A percentile compares a stretch with the other conserved stretches of the same genome.
These are phyloP conservation scores for Stercorarius parasiticus DNA, from an alignment of 2,113 vertebrate genomes.

Conservation along the genomic window DNA sequence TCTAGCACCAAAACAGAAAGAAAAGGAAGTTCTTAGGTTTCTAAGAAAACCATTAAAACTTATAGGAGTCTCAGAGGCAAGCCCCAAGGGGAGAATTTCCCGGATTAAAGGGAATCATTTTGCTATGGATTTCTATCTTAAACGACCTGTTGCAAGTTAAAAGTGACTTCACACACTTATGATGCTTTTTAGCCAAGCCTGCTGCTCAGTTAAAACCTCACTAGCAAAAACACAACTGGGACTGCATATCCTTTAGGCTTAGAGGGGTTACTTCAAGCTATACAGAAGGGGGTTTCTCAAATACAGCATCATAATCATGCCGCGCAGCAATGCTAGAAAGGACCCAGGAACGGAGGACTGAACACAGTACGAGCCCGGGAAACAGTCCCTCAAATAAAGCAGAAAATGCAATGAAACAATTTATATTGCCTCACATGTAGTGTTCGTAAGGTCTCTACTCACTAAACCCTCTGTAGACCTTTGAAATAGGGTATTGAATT, in stretches of 20 bases:
- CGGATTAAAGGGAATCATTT: constrained; percentile 33
- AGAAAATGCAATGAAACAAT: background rate
- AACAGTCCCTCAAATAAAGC: background rate
- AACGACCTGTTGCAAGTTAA: constrained; percentile 8
- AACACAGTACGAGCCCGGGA: background rate
- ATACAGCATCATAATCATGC: background rate
- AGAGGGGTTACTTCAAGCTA: background rate
- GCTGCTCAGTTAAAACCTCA: constrained; percentile 27
- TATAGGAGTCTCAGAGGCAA: background rate
- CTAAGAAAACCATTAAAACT: constrained; percentile 42
- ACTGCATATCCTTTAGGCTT: background rate
- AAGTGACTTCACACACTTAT: background rate
- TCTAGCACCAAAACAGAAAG: constrained; percentile 43
- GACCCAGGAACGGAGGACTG: background rate
- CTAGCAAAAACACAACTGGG: background rate
- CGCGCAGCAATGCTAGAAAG: background rate
- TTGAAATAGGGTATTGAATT: background rate
- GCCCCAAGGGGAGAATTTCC: constrained; percentile 14
- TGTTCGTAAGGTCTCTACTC: background rate
- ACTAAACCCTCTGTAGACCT: background rate
- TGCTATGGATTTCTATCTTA: background rate
- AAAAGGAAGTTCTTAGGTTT: constrained; percentile 49
- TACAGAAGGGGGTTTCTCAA: background rate
- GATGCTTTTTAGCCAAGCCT: constrained; percentile 18
- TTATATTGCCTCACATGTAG: background rate